A percentile compares a stretch with the other conserved stretches of the same genome.
phyloP scores from a whole-genome alignment of 2,113 vertebrate genomes.

The Uria lomvia region DNA sequence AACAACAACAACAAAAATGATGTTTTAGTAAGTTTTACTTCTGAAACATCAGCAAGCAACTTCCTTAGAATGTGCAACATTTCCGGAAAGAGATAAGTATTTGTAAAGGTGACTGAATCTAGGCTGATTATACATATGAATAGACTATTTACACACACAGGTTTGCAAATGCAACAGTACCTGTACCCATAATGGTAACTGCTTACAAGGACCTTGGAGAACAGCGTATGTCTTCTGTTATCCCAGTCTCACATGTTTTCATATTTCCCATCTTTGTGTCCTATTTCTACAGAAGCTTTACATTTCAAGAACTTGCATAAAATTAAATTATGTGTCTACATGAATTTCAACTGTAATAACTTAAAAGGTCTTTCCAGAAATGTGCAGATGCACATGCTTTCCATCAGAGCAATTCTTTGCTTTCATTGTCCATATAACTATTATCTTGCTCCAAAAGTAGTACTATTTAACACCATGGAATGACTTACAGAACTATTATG shows the following conservation, averaged over 20 bases:
- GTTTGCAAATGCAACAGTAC: background rate
- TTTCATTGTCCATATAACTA: background rate
- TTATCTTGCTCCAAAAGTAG: background rate
- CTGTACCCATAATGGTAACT: background rate
- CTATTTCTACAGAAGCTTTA: background rate
- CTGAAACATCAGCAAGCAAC: conserved; percentile 30
- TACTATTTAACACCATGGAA: background rate
- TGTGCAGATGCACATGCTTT: background rate
- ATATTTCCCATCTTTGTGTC: background rate
- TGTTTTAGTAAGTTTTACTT: background rate
- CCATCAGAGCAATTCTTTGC: background rate
- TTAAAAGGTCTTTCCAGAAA: background rate
- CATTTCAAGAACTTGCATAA: background rate
- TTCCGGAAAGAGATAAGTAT: background rate
- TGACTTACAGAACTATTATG: background rate
- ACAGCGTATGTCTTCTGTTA: background rate
- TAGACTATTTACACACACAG: background rate
- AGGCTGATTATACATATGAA: background rate
- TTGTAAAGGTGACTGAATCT: background rate
- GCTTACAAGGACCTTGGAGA: background rate
- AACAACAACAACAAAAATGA: background rate
- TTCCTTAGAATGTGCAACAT: background rate
- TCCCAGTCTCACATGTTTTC: background rate
- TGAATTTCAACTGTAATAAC: background rate
- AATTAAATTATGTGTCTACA: background rate